Evolutionary conservation across 2,888 invertebrate species (phyloP), one percentile per base, ranked within the genome.

Genomic region (Kryphioiulus occultus): DNA sequence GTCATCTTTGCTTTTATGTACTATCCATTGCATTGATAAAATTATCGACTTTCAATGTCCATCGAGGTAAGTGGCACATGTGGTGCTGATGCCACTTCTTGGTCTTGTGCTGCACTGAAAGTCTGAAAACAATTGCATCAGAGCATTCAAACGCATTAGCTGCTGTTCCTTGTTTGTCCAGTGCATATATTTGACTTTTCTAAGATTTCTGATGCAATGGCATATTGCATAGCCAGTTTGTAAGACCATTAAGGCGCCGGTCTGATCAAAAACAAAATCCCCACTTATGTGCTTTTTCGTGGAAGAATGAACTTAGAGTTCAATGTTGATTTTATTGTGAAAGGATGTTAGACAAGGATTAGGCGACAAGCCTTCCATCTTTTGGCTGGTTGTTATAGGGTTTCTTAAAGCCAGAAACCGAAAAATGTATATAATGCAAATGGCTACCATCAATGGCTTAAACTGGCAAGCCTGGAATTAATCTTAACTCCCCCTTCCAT

Each of bases 291-390:
- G 68, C 26, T 68, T 68, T 68, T 68, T 26, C 68, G 68, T 15
- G 68, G 68, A 68, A 68, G n/a, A 68, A 26, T 26, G 26, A 68
- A 68, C 68, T 68, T 68, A 68, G 68, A 26, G 68, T 68, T 68
- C 68, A 26, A 12, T 68, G 68, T 68, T 68, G 68, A 68, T 68
- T 68, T 68, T 68, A 68, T 68, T 68, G 26, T 68, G 26, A 68
- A 68, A 26, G 68, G 68, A 68, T 68, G 68, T 68, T 22, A 68
- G 68, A 68, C 68, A 68, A 26, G 68, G 68, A 68, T 68, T 68
- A 68, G 26, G n/a, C 68, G 68, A 68, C 68, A 26, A 26, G 26
- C 30, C 68, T 68, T 68, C 26, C 68, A 26, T 68, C 68, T 12
- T 68, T 68, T 68, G 12, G 68, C 15, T 68, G 68, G 68, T 68